Base-by-base conservation (phyloP, 1,140 invertebrate species). In the Calliopsis andreniformis region DNA sequence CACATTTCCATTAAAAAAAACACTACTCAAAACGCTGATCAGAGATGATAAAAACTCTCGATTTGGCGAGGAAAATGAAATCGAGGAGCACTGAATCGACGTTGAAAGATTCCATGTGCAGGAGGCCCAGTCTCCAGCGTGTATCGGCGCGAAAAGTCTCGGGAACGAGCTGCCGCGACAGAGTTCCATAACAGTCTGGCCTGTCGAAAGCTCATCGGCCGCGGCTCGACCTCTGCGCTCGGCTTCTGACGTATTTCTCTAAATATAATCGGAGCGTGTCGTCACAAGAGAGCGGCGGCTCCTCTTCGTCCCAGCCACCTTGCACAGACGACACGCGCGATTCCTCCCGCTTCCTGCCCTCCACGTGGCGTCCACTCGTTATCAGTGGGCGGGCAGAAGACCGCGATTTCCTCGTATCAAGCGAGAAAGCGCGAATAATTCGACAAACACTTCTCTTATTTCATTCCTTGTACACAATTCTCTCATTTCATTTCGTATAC, bases 261-360 rank as follows among this genome's bases (percentile, higher is more conserved):
- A 86, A 86, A 85, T 86, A 82, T 86, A 85, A 85, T 76, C 81
- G 49, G 45, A 73, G 62, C 62, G 51, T 81, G 35, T 81, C 83
- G 73, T 84, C 82, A 75, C 83, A 49, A 51, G 32, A 10, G 18
- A 16, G 32, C 45, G 45, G 25, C 23, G n/a, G 55, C 14, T 14
- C 16, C 3, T 43, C 55, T 14, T 53, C 20, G 20, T n/a, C 43
- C 5, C 28, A 42, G 28, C 56, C 62, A 67, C 61, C 39, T 78
- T 68, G 47, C 67, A 18, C 32, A 20, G 45, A 3, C 20, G 35
- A 32, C 35, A n/a, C 7, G 8, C 18, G 16, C 20, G 0, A 20
- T 10, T 18, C 28, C 56, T 20, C 3, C 56, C 20, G 4, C 6
- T 18, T 14, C 3, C 1, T 3, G 12, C 25, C 23, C 35, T 2